Percentiles rank a stretch among this genome's conserved stretches.
These are phyloP conservation scores for Pterobdella sp. DNA, from an alignment of 2,888 invertebrate species.

Conservation along the genomic window DNA sequence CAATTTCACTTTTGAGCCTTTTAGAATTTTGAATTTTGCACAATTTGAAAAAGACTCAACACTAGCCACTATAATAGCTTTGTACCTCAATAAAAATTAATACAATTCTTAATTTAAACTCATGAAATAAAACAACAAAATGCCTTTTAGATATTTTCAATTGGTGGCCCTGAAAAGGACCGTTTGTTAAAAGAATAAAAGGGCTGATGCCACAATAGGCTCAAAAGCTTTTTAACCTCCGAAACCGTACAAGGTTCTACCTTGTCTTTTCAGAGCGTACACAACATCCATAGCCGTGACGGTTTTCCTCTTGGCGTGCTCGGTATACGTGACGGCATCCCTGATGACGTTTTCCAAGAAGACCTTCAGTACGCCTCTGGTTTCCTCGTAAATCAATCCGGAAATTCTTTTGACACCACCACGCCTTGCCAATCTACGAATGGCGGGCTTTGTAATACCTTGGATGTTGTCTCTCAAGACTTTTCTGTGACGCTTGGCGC, in stretches of 20 bases:
- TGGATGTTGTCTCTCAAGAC: constrained; percentile 69
- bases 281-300: constrained; percentile 35
- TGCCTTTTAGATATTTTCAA: no score
- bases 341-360: constrained; percentile 75
- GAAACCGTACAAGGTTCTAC: constrained; percentile 34
- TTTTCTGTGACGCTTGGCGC: constrained; percentile 73
- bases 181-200: no score
- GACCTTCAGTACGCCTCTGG: constrained; percentile 48
- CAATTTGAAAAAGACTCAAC: no score
- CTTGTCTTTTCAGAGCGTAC: constrained; percentile 34
- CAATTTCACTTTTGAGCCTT: no score
- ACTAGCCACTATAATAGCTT: no score
- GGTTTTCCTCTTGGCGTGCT: constrained; percentile 34
- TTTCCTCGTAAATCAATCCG: constrained; percentile 65
- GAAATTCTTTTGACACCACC: constrained; percentile 63
- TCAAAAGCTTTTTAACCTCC: constrained; percentile 33
- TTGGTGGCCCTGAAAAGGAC: no score
- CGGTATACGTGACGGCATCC: constrained; percentile 69
- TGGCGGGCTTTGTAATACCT: constrained; percentile 70
- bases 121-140: no score
- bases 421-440: constrained; percentile 64
- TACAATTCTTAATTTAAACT: no score
- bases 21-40: no score
- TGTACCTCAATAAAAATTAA: no score
- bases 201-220: no score